Conservation (phyloP, 2,888 invertebrate genomes). For the Eupithecia dodoneata region DNA sequence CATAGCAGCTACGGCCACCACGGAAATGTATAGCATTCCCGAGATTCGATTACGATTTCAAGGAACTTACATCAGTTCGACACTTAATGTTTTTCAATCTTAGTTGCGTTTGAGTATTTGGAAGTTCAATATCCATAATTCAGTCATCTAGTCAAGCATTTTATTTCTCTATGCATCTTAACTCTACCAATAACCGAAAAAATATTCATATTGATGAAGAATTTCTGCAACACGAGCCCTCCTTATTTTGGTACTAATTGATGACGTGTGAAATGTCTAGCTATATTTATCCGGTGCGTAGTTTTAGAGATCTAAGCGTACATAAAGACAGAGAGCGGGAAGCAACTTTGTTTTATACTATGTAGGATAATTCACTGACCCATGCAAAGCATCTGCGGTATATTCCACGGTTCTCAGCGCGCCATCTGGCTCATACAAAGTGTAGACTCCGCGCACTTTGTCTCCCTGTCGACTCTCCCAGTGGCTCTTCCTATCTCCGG, state of each 20-base stretch:
- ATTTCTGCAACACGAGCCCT: neutral
- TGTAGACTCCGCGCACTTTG: constrained; percentile 76
- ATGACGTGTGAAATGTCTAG: neutral
- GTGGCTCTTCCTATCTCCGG: constrained; percentile 80
- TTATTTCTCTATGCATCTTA: neutral
- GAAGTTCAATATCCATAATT: neutral
- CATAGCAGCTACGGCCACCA: no score
- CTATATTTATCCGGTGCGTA: neutral
- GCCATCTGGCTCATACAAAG: constrained; percentile 80
- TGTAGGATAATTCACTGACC: constrained; percentile 51
- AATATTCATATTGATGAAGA: neutral
- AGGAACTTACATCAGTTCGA: neutral
- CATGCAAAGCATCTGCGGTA: constrained; percentile 76
- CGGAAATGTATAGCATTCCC: no score
- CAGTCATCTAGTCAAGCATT: neutral
- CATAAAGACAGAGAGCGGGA: no score
- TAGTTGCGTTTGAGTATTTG: neutral
- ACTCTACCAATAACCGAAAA: neutral
- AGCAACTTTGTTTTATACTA: no score
- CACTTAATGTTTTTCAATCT: neutral
- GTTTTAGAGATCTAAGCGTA: no score
- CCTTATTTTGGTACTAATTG: neutral
- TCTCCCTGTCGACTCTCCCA: constrained; percentile 82
- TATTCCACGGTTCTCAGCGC: constrained; percentile 79
- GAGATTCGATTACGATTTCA: no score